Base-by-base conservation (phyloP, 2,888 invertebrate species). In the Lottia gigantea region DNA sequence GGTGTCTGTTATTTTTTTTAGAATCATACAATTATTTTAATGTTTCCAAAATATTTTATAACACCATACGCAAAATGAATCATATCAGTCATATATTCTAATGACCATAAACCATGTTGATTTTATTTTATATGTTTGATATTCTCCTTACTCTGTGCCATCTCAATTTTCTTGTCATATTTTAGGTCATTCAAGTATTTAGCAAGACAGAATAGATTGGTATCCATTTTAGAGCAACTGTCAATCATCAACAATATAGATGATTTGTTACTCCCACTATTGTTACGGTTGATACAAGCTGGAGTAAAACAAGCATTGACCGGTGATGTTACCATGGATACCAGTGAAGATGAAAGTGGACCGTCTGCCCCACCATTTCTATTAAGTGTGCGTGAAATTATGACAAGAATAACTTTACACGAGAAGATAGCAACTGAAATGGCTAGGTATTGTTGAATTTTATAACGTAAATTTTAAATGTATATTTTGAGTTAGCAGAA, bases 101-200 rank as follows among this genome's bases (percentile, higher is more conserved):
- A 31, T 6, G 31, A 31, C 31, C 31, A 31, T 31, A 31, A 3
- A 2, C 31, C 31, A 31, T 6, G 3, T 31, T 6, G 3, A 31
- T 31, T 31, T 31, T 40, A 11, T 40, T 40, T 40, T 11, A 8
- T 8, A 40, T 8, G 40, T 4, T 40, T 31, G 31, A 31, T 31
- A 3, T 31, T 31, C 31, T 31, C 31, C 31, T 31, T 31, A 31
- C 31, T 31, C 2, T 2, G 31, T 31, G 31, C 3, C 6, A 6
- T 31, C 6, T 31, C 6, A 31, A 31, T 31, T 31, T 31, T 31
- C 31, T 64, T 63, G 14, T 66, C 66, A 62, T 15, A 23, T 72
- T 66, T 23, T 77, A 86, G 86, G 69, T 74, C 80, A 12, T 83
- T 84, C 72, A 81, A 80, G 66, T 75, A 82, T 67, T 64, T 86